Conservation (phyloP, 1,140 invertebrate species). For the Helicoverpa zea region DNA sequence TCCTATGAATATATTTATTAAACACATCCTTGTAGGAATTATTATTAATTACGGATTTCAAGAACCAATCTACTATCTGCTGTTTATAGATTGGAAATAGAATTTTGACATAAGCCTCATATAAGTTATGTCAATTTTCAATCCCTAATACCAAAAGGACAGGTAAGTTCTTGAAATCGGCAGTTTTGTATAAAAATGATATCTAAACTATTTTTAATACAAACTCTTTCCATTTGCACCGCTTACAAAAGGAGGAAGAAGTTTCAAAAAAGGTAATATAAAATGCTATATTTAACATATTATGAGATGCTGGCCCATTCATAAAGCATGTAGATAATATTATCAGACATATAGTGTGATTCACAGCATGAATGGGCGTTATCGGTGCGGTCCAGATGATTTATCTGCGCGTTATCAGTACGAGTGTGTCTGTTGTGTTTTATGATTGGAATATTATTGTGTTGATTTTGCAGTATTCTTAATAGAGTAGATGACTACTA, state of each 20-base stretch:
- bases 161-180: too few relatives aligned
- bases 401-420: conserved; percentile 14
- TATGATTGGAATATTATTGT: neutral
- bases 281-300: conserved; percentile 9
- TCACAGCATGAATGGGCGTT: conserved; percentile 30
- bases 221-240: conserved; percentile 50
- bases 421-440: neutral
- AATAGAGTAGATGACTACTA: neutral
- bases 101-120: too few relatives aligned
- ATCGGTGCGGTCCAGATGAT: neutral
- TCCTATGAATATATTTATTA: too few relatives aligned
- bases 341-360: neutral
- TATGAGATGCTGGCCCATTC: neutral
- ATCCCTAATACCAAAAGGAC: too few relatives aligned
- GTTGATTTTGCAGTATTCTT: neutral
- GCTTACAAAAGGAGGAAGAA: conserved; percentile 66
- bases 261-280: conserved; percentile 75
- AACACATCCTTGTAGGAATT: neutral
- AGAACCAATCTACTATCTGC: too few relatives aligned
- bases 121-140: too few relatives aligned
- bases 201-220: conserved; percentile 1
- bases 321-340: conserved; percentile 16
- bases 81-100: too few relatives aligned
- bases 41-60: too few relatives aligned
- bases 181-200: conserved; percentile 25